These are phyloP conservation scores for Rhyacophila evoluta DNA, from an alignment of 2,888 invertebrate genomes.

Conservation along the genomic window DNA sequence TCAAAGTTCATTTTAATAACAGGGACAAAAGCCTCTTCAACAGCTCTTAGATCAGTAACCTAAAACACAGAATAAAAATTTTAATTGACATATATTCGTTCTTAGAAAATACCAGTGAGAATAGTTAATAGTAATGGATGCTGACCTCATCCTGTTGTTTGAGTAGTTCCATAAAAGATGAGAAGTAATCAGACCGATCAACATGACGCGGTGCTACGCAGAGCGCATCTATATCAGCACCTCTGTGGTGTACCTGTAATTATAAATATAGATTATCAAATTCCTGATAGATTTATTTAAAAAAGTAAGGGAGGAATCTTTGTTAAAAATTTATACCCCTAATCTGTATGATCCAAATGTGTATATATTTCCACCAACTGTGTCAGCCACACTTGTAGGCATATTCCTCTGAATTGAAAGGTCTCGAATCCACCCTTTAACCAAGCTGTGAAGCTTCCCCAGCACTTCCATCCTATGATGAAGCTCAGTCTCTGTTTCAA, in stretches of 20 bases:
- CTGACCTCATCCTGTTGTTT: slow-evolving; percentile 85
- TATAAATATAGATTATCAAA: too few species aligned
- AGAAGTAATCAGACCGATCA: slow-evolving; percentile 93
- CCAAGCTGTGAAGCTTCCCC: slow-evolving; percentile 88
- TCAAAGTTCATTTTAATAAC: slow-evolving; percentile 99
- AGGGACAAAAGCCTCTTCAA: slow-evolving; percentile 99
- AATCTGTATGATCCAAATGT: slow-evolving; percentile 98
- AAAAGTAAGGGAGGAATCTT: too few species aligned
- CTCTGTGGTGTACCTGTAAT: slow-evolving; percentile 87
- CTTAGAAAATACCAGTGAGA: too few species aligned
- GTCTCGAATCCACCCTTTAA: slow-evolving; percentile 94
- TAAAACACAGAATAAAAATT: too few species aligned
- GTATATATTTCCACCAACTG: slow-evolving; percentile 97
- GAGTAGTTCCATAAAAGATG: slow-evolving; percentile 92
- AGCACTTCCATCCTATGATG: slow-evolving; percentile 89
- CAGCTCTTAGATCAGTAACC: slow-evolving; percentile 74
- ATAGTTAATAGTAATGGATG: too few species aligned
- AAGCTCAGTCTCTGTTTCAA: slow-evolving; percentile 90
- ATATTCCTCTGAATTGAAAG: slow-evolving; percentile 91
- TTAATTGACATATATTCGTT: too few species aligned
- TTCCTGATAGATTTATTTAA: not conserved
- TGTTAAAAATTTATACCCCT: too few species aligned
- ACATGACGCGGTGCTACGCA: slow-evolving; percentile 98
- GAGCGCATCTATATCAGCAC: slow-evolving; percentile 98
- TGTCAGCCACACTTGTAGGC: slow-evolving; percentile 90